Evolutionary conservation across 2,888 invertebrate species (phyloP).

Genomic region (Gibbula magus): DNA sequence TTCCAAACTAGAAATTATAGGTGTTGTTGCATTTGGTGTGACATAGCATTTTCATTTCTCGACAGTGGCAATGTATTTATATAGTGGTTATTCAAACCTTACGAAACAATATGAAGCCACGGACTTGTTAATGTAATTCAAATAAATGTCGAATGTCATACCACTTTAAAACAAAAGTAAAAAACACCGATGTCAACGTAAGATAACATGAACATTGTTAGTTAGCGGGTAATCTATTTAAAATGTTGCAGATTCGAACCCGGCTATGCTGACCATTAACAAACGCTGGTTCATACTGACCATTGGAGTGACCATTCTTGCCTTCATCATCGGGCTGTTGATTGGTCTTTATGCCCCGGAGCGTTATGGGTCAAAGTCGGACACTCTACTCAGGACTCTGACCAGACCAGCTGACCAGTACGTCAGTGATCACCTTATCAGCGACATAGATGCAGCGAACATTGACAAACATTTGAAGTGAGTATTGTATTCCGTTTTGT

Average conservation of each 20-base stretch:
- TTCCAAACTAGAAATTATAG: too few relatives aligned
- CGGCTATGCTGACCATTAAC: neutral
- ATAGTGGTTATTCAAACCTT: too few relatives aligned
- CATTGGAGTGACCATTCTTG: constrained; percentile 17
- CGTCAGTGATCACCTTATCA: constrained; percentile 16
- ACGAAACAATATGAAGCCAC: too few relatives aligned
- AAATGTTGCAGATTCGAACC: neutral
- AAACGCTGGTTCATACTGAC: neutral
- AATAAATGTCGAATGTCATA: too few relatives aligned
- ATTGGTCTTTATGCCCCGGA: constrained; percentile 25
- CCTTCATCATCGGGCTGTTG: constrained; percentile 22
- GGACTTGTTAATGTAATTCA: too few relatives aligned
- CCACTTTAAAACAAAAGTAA: too few relatives aligned
- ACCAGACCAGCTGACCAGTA: constrained; percentile 8
- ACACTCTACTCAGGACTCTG: neutral
- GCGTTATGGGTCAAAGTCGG: neutral
- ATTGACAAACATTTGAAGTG: constrained; percentile 29
- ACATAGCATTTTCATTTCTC: too few relatives aligned
- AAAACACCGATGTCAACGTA: too few relatives aligned
- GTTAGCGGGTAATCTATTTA: neutral
- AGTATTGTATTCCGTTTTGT: neutral
- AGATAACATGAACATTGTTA: too few relatives aligned
- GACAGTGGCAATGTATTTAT: too few relatives aligned
- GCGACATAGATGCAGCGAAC: constrained; percentile 10
- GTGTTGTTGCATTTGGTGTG: too few relatives aligned